Conservation (phyloP, 2,797 vertebrate species). For the Clarias laeviceps region DNA sequence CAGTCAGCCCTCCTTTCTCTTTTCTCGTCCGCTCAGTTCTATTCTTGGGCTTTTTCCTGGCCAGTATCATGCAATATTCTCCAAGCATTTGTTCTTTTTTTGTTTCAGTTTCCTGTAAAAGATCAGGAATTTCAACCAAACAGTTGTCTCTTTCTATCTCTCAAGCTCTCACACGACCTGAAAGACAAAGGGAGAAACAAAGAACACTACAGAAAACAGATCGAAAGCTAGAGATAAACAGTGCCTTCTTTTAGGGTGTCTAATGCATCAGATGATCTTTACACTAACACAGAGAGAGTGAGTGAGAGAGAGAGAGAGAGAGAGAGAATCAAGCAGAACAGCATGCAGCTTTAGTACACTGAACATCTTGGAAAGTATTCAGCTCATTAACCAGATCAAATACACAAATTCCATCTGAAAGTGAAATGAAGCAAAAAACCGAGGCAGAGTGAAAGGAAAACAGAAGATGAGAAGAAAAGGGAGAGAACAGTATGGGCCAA, state of each 20-base stretch:
- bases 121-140: background rate
- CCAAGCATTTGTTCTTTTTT: background rate
- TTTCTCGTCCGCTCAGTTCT: background rate
- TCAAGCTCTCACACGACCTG: background rate
- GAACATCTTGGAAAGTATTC: slow-evolving; percentile 25
- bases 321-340: background rate
- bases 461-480: background rate
- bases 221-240: background rate
- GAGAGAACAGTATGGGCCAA: background rate
- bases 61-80: background rate
- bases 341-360: background rate
- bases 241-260: background rate
- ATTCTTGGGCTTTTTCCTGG: background rate
- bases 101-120: background rate
- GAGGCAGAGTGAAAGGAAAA: slow-evolving; percentile 2
- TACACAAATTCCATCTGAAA: slow-evolving; percentile 33
- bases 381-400: slow-evolving; percentile 29
- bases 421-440: slow-evolving; percentile 11
- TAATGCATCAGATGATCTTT: background rate
- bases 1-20: background rate
- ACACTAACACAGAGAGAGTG: background rate
- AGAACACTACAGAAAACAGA: background rate
- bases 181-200: background rate
- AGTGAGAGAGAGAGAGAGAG: background rate
- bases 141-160: background rate